phyloP scores from a whole-genome alignment of 2,113 vertebrate genomes.

The Lagopus muta region DNA sequence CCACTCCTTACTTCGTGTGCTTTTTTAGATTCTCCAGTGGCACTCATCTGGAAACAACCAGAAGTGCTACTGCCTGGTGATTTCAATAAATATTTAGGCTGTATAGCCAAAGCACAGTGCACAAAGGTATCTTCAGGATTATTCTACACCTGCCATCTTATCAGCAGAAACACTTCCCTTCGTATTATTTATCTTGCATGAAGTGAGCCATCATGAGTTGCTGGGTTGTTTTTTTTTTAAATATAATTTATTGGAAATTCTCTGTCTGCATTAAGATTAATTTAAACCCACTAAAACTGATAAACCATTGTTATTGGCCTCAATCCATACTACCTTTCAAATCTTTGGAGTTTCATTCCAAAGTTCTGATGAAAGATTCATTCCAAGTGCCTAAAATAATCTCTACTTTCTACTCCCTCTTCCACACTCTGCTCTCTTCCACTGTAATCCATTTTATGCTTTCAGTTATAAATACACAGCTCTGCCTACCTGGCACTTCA shows the following conservation, averaged over 20 bases:
- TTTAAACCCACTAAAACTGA: conserved; percentile 53
- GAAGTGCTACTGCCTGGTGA: neutral
- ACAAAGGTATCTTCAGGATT: conserved; percentile 20
- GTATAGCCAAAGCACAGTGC: conserved; percentile 27
- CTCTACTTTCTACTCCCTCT: conserved; percentile 38
- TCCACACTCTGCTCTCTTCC: neutral
- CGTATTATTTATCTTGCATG: conserved; percentile 26
- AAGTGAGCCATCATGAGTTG: neutral
- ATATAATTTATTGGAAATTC: conserved; percentile 53
- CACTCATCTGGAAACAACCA: conserved; percentile 13
- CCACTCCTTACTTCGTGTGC: neutral
- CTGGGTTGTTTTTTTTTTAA: neutral
- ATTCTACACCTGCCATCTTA: conserved; percentile 34
- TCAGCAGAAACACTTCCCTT: conserved; percentile 20
- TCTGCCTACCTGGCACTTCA: conserved; percentile 28
- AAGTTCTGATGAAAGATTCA: conserved; percentile 35
- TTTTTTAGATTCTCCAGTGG: conserved; percentile 35
- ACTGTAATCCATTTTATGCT: conserved; percentile 46
- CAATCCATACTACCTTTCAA: conserved; percentile 43
- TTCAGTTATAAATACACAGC: neutral
- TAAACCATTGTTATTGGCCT: conserved; percentile 39
- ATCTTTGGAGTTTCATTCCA: conserved; percentile 39
- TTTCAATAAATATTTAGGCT: conserved; percentile 53
- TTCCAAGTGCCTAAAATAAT: conserved; percentile 46
- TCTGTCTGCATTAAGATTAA: conserved; percentile 45